These are phyloP conservation scores for Taxidea taxus DNA, from an alignment of 2,113 vertebrate species.

Conservation along the genomic window DNA sequence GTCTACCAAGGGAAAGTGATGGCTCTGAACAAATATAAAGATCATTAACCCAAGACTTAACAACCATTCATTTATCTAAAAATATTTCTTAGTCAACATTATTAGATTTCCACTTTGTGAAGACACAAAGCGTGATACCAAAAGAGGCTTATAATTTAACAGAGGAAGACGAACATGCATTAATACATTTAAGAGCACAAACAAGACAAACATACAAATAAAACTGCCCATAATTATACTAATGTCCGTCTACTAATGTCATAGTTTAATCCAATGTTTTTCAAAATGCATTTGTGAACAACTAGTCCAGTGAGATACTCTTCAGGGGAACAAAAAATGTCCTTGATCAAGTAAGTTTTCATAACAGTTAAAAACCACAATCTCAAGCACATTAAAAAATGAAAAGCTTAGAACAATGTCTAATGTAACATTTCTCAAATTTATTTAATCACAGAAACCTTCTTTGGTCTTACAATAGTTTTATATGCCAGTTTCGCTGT, in stretches of 20 bases:
- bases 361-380: neutral
- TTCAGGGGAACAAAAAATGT: neutral
- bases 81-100: conserved; percentile 36
- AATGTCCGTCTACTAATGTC: neutral
- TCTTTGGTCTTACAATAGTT: neutral
- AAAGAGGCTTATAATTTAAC: neutral
- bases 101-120: conserved; percentile 24
- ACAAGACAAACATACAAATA: neutral
- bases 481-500: neutral
- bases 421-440: neutral
- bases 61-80: conserved; percentile 4
- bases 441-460: neutral
- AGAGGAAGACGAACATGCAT: neutral
- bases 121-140: neutral
- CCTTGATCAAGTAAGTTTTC: neutral
- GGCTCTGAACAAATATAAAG: conserved; percentile 34
- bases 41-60: conserved; percentile 8
- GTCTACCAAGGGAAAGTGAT: conserved; percentile 19
- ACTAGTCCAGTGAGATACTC: neutral
- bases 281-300: neutral
- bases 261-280: neutral
- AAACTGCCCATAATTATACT: neutral
- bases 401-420: neutral
- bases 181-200: neutral
- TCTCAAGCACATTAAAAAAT: neutral